Conservation (phyloP, 2,113 vertebrate species). For the Cottus gobio region DNA sequence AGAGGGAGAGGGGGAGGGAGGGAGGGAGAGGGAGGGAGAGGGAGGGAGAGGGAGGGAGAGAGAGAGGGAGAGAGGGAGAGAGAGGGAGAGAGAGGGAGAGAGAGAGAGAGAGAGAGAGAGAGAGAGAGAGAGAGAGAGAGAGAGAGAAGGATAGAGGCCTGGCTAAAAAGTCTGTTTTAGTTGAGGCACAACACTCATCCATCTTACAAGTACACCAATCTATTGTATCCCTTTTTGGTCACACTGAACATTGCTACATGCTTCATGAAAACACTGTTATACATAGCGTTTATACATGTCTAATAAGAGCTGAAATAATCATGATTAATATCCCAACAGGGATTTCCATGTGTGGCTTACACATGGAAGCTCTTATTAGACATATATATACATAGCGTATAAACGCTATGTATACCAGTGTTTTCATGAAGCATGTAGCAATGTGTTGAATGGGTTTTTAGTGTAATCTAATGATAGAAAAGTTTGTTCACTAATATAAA, state of each 20-base stretch:
- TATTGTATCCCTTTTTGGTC: slow-evolving; percentile 28
- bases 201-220: slow-evolving; percentile 32
- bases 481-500: background rate
- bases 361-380: too few relatives aligned
- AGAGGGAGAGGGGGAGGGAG: background rate
- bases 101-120: slow-evolving; percentile 8
- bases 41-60: background rate
- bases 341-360: background rate
- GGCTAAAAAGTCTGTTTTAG: slow-evolving; percentile 91
- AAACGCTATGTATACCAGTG: too few relatives aligned
- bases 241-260: slow-evolving; percentile 18
- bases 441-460: background rate
- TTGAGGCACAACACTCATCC: slow-evolving; percentile 84
- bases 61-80: slow-evolving; percentile 73
- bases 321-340: background rate
- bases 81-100: background rate
- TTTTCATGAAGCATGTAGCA: too few relatives aligned
- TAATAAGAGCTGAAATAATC: background rate
- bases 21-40: too few relatives aligned
- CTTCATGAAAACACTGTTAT: background rate
- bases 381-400: too few relatives aligned
- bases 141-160: slow-evolving; percentile 79
- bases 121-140: background rate
- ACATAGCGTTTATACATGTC: background rate
- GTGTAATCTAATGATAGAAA: background rate